Evolutionary conservation across 2,888 invertebrate genomes (phyloP).

Genomic region (Trissonchulus sp.): DNA sequence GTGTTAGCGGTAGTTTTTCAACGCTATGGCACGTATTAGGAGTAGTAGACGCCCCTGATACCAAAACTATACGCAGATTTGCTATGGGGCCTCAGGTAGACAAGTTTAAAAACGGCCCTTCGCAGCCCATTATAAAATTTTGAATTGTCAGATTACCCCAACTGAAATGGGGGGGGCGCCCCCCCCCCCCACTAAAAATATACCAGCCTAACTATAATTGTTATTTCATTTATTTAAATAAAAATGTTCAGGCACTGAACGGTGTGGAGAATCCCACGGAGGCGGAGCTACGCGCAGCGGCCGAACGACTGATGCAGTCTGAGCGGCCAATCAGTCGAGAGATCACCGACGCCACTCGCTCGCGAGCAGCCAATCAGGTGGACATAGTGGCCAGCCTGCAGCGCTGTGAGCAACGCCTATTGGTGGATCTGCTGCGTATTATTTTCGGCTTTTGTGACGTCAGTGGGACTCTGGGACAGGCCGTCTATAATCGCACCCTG

Average conservation of each 20-base stretch:
- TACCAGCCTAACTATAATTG: too few relatives aligned
- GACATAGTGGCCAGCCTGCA: slow-evolving; percentile 18
- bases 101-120: too few relatives aligned
- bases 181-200: too few relatives aligned
- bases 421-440: background rate
- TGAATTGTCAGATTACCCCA: too few relatives aligned
- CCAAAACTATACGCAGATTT: too few relatives aligned
- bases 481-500: slow-evolving; percentile 11
- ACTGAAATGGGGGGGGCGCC: too few relatives aligned
- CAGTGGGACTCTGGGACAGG: slow-evolving; percentile 26
- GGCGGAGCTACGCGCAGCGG: background rate
- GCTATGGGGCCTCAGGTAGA: too few relatives aligned
- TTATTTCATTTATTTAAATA: too few relatives aligned
- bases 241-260: background rate
- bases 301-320: background rate
- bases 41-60: too few relatives aligned
- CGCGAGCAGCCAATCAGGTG: background rate
- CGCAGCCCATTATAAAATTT: too few relatives aligned
- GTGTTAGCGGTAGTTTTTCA: too few relatives aligned
- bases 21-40: too few relatives aligned
- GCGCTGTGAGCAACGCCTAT: slow-evolving; percentile 8
- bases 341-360: background rate
- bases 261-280: background rate
- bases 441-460: slow-evolving; percentile 19
- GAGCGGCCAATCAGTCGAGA: background rate